Base-by-base conservation (phyloP, 2,888 invertebrate genomes). In the Allacma fusca region DNA sequence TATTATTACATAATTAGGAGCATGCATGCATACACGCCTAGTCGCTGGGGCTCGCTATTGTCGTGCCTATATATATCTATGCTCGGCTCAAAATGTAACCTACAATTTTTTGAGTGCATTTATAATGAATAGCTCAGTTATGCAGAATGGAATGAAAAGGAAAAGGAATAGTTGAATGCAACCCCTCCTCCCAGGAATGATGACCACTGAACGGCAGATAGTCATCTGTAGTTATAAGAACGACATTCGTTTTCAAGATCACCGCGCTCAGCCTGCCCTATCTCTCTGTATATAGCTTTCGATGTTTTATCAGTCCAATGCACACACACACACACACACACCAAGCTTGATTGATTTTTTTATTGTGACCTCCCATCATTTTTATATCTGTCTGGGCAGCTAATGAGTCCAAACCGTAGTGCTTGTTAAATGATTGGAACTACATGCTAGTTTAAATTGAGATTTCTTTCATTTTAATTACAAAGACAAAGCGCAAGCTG, bases 201-300 rank as follows among this genome's bases (percentile, higher is more conserved):
- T 40, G 21, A 40, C 13, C 40, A 67, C 21, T 40, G 21, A 5
- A 62, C 4, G 24, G 40, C 4, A 40, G 68, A 68, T 68, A 68
- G 68, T 68, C 34, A 68, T 68, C 68, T 40, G n/a, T 2, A 28
- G 26, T 26, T n/a, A n/a, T n/a, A 68, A 40, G 21, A 68, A 40
- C n/a, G 68, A 40, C 68, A 68, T 68, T 68, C 68, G 21, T 68
- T 68, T 68, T 68, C 68, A 68, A 68, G 68, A 68, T 68, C 68
- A 68, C 40, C 40, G 40, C 40, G n/a, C n/a, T 23, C 13, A 21
- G 13, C 24, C 9, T 59, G 21, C 23, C 7, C 21, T 62, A 26
- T 67, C 7, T n/a, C 24, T n/a, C 29, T 29, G 28, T 29, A 28
- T 7, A n/a, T 4, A 16, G 57, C 12, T 24, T 21, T 24, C 24